Percentiles rank a stretch among this genome's conserved stretches.
phyloP scores from a whole-genome alignment of 2,888 invertebrate genomes.

The Amphipyra berbera region DNA sequence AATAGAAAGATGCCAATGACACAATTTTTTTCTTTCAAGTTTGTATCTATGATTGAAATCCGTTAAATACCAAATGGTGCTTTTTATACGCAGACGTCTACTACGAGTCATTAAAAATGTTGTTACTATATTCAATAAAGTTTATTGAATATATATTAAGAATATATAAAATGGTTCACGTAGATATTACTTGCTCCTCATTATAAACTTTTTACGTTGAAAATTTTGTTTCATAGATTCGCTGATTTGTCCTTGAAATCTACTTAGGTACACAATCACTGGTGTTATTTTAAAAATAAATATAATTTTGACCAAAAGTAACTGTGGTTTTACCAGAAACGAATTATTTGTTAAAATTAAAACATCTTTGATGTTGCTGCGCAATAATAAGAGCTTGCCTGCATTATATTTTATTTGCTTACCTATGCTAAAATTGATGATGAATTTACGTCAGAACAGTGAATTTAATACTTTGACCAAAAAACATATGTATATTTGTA shows the following conservation, averaged over 20 bases:
- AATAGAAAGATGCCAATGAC: constrained; percentile 49
- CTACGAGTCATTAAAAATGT: constrained; percentile 46
- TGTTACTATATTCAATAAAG: no score
- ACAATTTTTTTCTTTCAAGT: constrained; percentile 35
- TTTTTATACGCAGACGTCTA: constrained; percentile 52
- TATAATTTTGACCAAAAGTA: no score
- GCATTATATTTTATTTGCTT: no score
- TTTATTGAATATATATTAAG: constrained; percentile 28
- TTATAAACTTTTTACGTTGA: constrained; percentile 14
- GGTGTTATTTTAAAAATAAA: no score
- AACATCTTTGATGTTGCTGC: no score
- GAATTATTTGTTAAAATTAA: no score
- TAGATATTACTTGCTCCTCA: constrained; percentile 15
- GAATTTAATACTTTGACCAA: constrained; percentile 20
- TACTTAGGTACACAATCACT: neutral
- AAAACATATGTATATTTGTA: constrained; percentile 29
- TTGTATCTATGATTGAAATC: constrained; percentile 50
- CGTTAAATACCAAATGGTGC: constrained; percentile 60
- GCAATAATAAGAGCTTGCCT: no score
- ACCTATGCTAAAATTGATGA: no score
- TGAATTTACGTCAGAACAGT: neutral
- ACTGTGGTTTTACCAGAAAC: no score
- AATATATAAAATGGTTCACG: constrained; percentile 12
- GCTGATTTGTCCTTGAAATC: neutral
- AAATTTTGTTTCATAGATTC: constrained; percentile 16